These are phyloP conservation scores for Troilus luridus DNA, from an alignment of 2,888 invertebrate genomes.

Conservation along the genomic window DNA sequence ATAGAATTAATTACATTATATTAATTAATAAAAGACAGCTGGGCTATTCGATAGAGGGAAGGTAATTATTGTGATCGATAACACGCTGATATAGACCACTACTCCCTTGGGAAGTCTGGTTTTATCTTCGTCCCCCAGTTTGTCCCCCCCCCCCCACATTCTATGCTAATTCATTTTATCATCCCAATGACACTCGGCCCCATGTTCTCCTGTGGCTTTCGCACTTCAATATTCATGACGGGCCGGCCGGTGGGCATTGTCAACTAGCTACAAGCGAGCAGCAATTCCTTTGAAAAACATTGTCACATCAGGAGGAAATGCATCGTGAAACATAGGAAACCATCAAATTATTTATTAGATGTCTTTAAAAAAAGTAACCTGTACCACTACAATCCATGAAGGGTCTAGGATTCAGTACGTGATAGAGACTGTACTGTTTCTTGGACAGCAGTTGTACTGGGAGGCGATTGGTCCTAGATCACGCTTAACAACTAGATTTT, in stretches of 20 bases:
- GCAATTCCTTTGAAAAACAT: neutral
- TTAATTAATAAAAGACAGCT: neutral
- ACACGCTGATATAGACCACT: neutral
- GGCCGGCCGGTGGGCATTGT: neutral
- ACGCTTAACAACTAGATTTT: no score
- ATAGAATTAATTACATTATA: neutral
- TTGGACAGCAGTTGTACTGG: no score
- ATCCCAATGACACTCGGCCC: neutral
- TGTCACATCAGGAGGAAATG: neutral
- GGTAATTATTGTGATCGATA: neutral
- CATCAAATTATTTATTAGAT: neutral
- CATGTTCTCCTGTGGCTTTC: neutral
- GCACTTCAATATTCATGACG: slow-evolving; percentile 31
- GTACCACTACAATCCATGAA: no score
- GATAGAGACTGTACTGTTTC: no score
- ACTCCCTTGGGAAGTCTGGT: neutral
- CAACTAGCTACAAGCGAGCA: neutral
- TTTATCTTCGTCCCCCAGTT: neutral
- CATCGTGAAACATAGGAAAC: neutral
- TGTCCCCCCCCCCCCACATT: neutral
- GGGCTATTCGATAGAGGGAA: neutral
- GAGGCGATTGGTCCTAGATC: no score
- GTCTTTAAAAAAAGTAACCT: no score
- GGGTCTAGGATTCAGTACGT: no score
- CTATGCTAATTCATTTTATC: slow-evolving; percentile 30